phyloP scores from a whole-genome alignment of 2,888 invertebrate genomes.

The Teinopalpus imperialis region DNA sequence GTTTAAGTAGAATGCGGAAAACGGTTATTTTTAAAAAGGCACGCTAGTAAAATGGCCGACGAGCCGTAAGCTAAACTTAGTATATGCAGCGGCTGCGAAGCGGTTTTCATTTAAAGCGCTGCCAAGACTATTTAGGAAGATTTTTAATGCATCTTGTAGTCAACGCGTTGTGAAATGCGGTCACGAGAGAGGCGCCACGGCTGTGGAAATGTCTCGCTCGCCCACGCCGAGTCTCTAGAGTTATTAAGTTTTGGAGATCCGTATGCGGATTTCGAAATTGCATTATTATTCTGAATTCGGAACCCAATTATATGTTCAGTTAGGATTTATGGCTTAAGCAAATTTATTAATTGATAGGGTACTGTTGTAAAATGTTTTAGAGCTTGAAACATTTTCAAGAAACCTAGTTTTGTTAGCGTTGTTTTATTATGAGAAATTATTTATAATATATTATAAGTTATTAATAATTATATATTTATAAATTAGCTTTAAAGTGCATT shows the following conservation, averaged over 20 bases:
- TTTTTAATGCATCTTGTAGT: conserved; percentile 26
- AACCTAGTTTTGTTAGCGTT: too few relatives aligned
- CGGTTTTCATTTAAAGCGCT: conserved; percentile 25
- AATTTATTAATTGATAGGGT: too few relatives aligned
- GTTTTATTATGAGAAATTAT: too few relatives aligned
- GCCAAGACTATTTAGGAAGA: conserved; percentile 26
- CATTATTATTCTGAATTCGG: too few relatives aligned
- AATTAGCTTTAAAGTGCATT: too few relatives aligned
- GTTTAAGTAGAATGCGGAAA: conserved; percentile 3
- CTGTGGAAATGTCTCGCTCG: conserved; percentile 40
- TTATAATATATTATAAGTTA: too few relatives aligned
- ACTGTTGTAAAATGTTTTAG: too few relatives aligned
- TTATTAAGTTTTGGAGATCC: conserved; percentile 14
- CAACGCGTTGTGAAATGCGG: conserved; percentile 25
- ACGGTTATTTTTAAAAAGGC: conserved; percentile 7
- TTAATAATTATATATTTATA: too few relatives aligned
- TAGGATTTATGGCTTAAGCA: too few relatives aligned
- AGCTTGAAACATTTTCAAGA: too few relatives aligned
- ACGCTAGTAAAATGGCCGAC: conserved; percentile 8
- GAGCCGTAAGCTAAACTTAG: conserved; percentile 18
- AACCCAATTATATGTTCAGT: too few relatives aligned
- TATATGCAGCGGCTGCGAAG: conserved; percentile 14
- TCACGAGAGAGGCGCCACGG: conserved; percentile 25
- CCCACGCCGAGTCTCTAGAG: conserved; percentile 42
- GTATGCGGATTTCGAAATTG: conserved; percentile 1